Base-by-base conservation (phyloP, 2,797 vertebrate genomes). In the Novumbra hubbsi region DNA sequence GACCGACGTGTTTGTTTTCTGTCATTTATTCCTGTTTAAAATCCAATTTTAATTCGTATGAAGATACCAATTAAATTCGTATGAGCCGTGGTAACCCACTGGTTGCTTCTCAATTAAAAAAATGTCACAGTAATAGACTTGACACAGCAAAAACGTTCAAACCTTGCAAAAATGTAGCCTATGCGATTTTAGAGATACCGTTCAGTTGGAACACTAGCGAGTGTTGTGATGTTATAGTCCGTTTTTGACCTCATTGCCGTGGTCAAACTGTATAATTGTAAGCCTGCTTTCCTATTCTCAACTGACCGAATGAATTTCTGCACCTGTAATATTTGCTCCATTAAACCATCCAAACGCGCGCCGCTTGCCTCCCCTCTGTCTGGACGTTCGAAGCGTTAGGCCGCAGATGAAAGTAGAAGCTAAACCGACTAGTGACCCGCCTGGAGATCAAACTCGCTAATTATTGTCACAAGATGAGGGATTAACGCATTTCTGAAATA, bases 401-500 rank as follows among this genome's bases (percentile, higher is more conserved):
- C 83, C 81, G 78, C 85, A 90, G 90, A 94, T 93, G 91, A 89
- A 93, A 94, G 94, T 91, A 85, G 90, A 93, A 94, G 90, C 93
- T 91, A 91, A 93, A 89, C 85, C 88, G 79, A 79, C 89, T 88
- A 86, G 90, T 92, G 95, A 95, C 94, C 95, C 77, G 84, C 80
- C 90, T 80, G 92, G 84, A 95, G 92, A 91, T 93, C 86, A 95
- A 92, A 92, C 92, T 89, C 90, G 90, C 94, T 98, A 96, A 98
- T 97, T 95, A 96, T 95, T 94, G 96, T 99, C 98, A 99, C 96
- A 99, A 98, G 97, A 96, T 93, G 94, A 90, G 88, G 96, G 97
- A 98, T 99, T 99, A 98, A 82, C 90, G 94, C 97, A 99, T 99
- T 97, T 96, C 96, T 98, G 95, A 90, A 97, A 98, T 99, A 97